Percentiles rank a stretch among this genome's conserved stretches.
phyloP scores from a whole-genome alignment of 2,888 invertebrate genomes.

The Ecliptopera silaceata region DNA sequence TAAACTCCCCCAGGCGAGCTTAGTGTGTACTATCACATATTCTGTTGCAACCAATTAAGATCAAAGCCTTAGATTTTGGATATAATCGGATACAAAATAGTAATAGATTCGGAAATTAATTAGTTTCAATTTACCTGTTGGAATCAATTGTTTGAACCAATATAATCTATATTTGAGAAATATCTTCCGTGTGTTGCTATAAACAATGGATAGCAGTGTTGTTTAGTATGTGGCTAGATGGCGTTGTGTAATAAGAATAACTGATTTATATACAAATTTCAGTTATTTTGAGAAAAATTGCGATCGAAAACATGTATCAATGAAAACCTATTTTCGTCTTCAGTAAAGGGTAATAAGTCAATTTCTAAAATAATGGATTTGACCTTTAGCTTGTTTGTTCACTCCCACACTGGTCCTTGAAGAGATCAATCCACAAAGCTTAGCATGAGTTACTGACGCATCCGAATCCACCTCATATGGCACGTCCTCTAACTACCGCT shows the following conservation, averaged over 20 bases:
- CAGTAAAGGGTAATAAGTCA: not conserved
- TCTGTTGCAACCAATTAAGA: not conserved
- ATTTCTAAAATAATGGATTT: slow-evolving; percentile 1
- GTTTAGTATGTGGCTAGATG: too few relatives aligned
- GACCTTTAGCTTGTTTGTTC: not conserved
- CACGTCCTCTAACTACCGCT: too few relatives aligned
- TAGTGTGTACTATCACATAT: not conserved
- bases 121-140: not conserved
- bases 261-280: too few relatives aligned
- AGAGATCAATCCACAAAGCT: not conserved
- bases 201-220: too few relatives aligned
- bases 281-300: too few relatives aligned
- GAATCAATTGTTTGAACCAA: not conserved
- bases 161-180: too few relatives aligned
- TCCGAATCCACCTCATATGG: not conserved
- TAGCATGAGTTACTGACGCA: not conserved
- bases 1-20: not conserved
- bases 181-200: too few relatives aligned
- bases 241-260: too few relatives aligned
- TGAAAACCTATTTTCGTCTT: not conserved
- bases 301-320: not conserved
- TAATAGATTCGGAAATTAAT: not conserved
- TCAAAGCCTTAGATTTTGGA: not conserved
- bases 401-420: slow-evolving; percentile 1
- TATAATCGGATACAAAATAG: not conserved